Base-by-base conservation (phyloP, 2,797 vertebrate genomes). In the Poecilia picta region DNA sequence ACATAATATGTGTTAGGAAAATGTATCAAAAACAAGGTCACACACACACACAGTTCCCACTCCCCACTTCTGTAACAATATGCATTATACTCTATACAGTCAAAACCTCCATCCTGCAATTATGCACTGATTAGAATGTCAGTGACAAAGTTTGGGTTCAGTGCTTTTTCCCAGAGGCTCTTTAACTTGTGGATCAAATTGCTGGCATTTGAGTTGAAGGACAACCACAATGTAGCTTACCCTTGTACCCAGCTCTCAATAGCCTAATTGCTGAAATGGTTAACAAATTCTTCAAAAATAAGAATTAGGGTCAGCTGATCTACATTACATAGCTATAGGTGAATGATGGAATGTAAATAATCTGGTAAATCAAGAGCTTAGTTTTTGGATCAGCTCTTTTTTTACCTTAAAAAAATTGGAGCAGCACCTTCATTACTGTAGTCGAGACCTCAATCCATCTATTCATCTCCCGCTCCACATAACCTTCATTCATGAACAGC, bases 141-240 rank as follows among this genome's bases (percentile, higher is more conserved):
- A 74, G 6, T 0, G 1, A 41, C 33, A 41, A 41, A 18, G 73
- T 39, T 70, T 70, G 47, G 51, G 33, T 41, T 74, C 25, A 41
- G 6, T 43, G 73, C 15, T 55, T 74, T 33, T 55, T 8, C 25
- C 36, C 51, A 74, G 28, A 55, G 49, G 45, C 46, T 68, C 64
- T 68, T 43, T 68, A 68, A 41, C 7, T 43, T 70, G 39, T 43
- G 41, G 39, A 70, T 41, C 11, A 70, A n/a, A 70, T 43, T 70
- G 66, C 39, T 43, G 39, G 23, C 23, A 70, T 70, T 70, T 70
- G 66, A 43, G 23, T n/a, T 43, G 39, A 70, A 70, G 66, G 66
- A 43, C 23, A 62, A 62, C 57, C 57, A 33, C 11, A 12, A 57
- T 28, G n/a, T 28, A 10, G 23, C 6, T 53, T 36, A 66, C 33